Conservation (phyloP, 1,140 invertebrate genomes). For the Galleria mellonella region DNA sequence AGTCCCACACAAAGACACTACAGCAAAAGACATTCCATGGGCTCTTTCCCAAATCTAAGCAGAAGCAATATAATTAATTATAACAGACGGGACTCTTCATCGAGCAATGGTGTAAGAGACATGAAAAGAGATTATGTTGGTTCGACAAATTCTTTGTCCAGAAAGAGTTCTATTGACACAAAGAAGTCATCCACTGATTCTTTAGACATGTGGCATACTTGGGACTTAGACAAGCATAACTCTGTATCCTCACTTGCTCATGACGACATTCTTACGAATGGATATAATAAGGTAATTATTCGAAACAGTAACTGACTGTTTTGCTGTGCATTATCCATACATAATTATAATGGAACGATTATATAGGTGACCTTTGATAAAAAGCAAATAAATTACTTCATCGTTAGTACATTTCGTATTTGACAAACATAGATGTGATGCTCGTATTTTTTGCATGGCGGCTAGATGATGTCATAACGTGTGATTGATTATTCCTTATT, state of each 20-base stretch:
- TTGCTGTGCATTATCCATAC: neutral
- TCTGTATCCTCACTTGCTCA: conserved; percentile 32
- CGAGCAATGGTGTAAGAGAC: conserved; percentile 48
- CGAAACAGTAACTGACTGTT: conserved; percentile 9
- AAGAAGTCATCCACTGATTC: conserved; percentile 82
- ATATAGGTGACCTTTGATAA: too few species aligned
- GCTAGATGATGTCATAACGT: too few species aligned
- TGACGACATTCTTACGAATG: conserved; percentile 40
- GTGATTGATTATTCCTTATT: too few species aligned
- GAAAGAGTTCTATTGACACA: conserved; percentile 73
- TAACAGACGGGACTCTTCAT: conserved; percentile 44
- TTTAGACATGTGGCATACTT: conserved; percentile 80
- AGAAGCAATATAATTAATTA: conserved; percentile 53
- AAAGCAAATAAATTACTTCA: too few species aligned
- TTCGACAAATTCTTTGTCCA: conserved; percentile 55
- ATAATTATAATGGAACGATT: too few species aligned
- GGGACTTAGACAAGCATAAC: conserved; percentile 76
- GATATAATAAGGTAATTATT: conserved; percentile 52
- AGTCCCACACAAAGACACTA: conserved; percentile 66
- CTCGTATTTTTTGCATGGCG: too few species aligned
- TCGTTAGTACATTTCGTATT: too few species aligned
- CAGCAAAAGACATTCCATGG: conserved; percentile 64
- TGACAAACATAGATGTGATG: too few species aligned
- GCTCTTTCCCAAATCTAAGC: conserved; percentile 54
- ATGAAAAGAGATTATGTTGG: conserved; percentile 70